These are phyloP conservation scores for Saccostrea echinata DNA, from an alignment of 1,140 invertebrate genomes.

Conservation along the genomic window DNA sequence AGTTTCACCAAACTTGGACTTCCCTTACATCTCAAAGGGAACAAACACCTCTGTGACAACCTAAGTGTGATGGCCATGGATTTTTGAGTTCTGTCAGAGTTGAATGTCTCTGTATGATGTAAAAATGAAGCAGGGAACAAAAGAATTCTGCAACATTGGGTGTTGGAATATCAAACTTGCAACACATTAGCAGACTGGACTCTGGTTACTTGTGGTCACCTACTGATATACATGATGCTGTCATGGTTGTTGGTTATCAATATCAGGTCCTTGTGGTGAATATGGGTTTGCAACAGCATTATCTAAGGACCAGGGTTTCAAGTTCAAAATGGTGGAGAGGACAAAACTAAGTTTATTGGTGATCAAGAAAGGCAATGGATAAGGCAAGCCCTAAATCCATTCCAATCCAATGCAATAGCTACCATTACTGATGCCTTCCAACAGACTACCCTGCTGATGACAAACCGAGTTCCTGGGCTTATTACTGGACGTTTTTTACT, in stretches of 20 bases:
- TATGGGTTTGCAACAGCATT: no score
- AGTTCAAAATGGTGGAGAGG: no score
- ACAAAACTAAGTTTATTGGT: no score
- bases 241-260: no score
- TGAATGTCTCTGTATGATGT: neutral
- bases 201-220: neutral
- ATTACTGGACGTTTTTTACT: neutral
- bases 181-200: neutral
- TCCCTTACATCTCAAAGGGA: neutral
- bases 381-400: no score
- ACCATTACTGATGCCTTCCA: no score
- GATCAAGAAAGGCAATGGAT: no score
- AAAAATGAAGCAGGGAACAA: neutral
- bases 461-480: neutral
- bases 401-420: no score
- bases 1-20: slow-evolving; percentile 2
- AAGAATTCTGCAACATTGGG: neutral
- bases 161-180: slow-evolving; percentile 4
- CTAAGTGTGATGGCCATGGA: neutral
- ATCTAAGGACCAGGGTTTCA: no score
- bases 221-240: neutral
- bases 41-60: neutral
- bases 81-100: neutral
- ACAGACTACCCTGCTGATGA: no score
- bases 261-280: no score